Conservation (phyloP, 2,797 vertebrate genomes). For the Acrossocheilus wenchowensis region DNA sequence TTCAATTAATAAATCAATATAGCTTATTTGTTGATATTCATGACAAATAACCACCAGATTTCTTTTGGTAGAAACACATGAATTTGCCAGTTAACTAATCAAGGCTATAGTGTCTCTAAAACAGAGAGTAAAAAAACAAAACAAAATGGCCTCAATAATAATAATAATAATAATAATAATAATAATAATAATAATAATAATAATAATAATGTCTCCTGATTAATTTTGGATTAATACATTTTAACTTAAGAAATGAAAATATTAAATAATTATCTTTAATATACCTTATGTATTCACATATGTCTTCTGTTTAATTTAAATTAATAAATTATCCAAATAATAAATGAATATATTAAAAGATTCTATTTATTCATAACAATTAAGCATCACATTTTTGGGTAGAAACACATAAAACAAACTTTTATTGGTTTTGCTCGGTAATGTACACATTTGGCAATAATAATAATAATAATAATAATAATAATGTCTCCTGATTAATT, state of each 20-base stretch:
- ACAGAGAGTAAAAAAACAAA: background rate
- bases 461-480: no score
- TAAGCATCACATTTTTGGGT: background rate
- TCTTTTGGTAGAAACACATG: conserved; percentile 73
- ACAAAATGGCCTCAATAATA: background rate
- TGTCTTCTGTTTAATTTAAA: no score
- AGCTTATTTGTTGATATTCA: background rate
- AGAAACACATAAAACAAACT: background rate
- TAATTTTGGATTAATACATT: no score
- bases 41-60: background rate
- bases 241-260: no score
- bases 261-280: no score
- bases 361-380: background rate
- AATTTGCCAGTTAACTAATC: background rate
- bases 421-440: background rate
- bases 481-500: no score
- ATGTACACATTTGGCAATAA: no score
- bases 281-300: no score
- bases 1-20: background rate
- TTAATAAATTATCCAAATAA: background rate
- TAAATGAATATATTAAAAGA: background rate
- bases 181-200: background rate
- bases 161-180: background rate
- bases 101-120: background rate
- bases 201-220: no score